A percentile compares a stretch with the other conserved stretches of the same genome.
Evolutionary conservation across 2,113 vertebrate genomes (phyloP).

Genomic region (Elaphurus davidianus): DNA sequence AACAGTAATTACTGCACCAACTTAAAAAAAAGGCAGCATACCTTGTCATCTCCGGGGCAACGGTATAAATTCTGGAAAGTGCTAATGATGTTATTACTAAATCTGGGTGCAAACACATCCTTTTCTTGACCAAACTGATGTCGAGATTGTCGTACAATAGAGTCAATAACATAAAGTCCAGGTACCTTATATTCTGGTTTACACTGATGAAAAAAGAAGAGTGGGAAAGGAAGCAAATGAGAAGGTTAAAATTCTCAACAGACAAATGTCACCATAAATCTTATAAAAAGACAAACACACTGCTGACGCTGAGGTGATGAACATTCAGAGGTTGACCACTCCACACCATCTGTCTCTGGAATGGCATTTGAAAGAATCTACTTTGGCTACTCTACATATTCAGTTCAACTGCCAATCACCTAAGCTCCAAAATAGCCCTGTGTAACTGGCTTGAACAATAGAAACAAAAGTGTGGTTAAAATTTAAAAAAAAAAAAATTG

Average conservation of each 20-base stretch:
- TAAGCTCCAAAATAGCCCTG: background rate
- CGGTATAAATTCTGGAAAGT: slow-evolving; percentile 99
- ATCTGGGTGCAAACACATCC: slow-evolving; percentile 97
- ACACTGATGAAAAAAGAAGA: slow-evolving; percentile 84
- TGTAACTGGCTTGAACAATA: background rate
- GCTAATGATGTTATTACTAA: slow-evolving; percentile 98
- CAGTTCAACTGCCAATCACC: background rate
- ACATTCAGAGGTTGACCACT: background rate
- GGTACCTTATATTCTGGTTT: slow-evolving; percentile 99
- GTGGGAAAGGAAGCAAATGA: background rate
- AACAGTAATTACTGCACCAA: background rate
- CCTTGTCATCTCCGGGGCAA: slow-evolving; percentile 98
- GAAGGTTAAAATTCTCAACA: slow-evolving; percentile 42
- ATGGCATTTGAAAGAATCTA: background rate
- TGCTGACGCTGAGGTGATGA: background rate
- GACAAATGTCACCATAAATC: background rate
- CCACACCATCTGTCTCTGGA: background rate
- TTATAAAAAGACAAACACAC: background rate
- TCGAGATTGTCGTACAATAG: slow-evolving; percentile 97
- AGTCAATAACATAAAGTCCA: slow-evolving; percentile 98
- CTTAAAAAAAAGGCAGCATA: slow-evolving; percentile 63
- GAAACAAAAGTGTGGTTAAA: background rate
- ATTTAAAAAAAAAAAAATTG: background rate
- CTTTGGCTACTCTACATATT: background rate
- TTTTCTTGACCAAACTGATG: slow-evolving; percentile 99